These are phyloP conservation scores for Prorops nasuta DNA, from an alignment of 1,140 invertebrate genomes.

Conservation along the genomic window DNA sequence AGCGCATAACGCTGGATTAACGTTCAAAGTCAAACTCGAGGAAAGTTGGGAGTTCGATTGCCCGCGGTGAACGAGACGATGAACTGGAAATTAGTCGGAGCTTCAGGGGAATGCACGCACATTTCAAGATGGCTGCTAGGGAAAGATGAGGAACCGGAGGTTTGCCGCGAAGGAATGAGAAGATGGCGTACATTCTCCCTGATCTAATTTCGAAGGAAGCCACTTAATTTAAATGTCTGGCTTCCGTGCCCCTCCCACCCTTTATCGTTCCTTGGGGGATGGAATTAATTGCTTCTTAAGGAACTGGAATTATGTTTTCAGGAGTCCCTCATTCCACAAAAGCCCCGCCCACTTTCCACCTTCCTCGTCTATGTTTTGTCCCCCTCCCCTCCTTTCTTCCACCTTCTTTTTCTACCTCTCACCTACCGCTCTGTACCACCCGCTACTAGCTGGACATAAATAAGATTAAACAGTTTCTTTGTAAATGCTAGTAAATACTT, in stretches of 20 bases:
- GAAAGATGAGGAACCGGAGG: conserved; percentile 8
- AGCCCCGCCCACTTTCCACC: conserved; percentile 4
- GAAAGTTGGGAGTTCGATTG: no score
- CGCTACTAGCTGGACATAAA: background rate
- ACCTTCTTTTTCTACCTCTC: background rate
- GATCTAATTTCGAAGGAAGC: conserved; percentile 51
- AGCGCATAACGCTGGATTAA: no score
- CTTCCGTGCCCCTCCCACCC: conserved; percentile 19
- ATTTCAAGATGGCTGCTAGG: no score
- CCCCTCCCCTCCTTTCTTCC: background rate
- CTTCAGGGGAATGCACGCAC: no score
- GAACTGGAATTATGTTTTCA: conserved; percentile 51
- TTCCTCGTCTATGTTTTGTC: background rate
- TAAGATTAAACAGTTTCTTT: conserved; percentile 2
- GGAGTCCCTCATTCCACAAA: conserved; percentile 21
- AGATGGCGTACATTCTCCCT: conserved; percentile 26
- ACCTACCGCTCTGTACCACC: background rate
- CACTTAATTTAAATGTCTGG: conserved; percentile 53
- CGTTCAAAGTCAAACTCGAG: no score
- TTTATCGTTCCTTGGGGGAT: conserved; percentile 42
- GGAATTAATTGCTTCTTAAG: conserved; percentile 54
- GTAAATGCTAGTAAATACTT: conserved; percentile 6
- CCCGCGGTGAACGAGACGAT: no score
- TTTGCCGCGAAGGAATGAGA: conserved; percentile 7
- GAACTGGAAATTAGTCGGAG: no score